Evolutionary conservation across 2,888 invertebrate genomes (phyloP).

Genomic region (Spisula subtruncata): DNA sequence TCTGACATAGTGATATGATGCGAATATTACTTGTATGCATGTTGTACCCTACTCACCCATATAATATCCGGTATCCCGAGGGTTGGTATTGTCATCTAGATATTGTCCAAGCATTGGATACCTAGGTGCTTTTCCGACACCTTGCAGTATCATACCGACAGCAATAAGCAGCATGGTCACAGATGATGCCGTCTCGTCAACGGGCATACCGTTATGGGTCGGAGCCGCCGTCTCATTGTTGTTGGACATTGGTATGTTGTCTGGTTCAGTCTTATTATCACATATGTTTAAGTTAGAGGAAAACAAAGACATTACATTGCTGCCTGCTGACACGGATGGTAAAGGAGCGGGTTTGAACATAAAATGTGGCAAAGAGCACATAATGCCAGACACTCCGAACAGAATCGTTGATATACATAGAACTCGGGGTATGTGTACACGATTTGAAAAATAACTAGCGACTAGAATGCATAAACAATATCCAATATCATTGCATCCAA

Average conservation of each 20-base stretch:
- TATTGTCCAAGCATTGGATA: constrained; percentile 67
- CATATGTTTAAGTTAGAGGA: background rate
- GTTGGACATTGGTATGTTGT: background rate
- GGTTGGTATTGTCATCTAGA: constrained; percentile 71
- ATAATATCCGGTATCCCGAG: constrained; percentile 68
- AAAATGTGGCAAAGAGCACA: constrained; percentile 67
- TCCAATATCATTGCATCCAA: constrained; percentile 82
- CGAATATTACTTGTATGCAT: background rate
- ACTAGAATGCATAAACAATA: constrained; percentile 71
- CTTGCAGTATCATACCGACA: constrained; percentile 74
- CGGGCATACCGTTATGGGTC: background rate
- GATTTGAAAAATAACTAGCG: constrained; percentile 65
- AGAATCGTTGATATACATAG: constrained; percentile 63
- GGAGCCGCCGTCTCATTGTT: background rate
- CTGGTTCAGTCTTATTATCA: background rate
- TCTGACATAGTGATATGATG: too few relatives aligned
- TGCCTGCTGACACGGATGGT: background rate
- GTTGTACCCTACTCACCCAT: constrained; percentile 64
- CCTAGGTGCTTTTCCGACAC: constrained; percentile 72
- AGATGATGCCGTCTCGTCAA: constrained; percentile 25
- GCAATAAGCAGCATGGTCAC: constrained; percentile 67
- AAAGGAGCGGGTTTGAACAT: constrained; percentile 44
- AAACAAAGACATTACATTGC: background rate
- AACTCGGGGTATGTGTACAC: constrained; percentile 69
- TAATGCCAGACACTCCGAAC: constrained; percentile 67